A percentile compares a stretch with the other conserved stretches of the same genome.
Conservation (phyloP, 2,797 vertebrate genomes). For the Ceyx erithaca region DNA sequence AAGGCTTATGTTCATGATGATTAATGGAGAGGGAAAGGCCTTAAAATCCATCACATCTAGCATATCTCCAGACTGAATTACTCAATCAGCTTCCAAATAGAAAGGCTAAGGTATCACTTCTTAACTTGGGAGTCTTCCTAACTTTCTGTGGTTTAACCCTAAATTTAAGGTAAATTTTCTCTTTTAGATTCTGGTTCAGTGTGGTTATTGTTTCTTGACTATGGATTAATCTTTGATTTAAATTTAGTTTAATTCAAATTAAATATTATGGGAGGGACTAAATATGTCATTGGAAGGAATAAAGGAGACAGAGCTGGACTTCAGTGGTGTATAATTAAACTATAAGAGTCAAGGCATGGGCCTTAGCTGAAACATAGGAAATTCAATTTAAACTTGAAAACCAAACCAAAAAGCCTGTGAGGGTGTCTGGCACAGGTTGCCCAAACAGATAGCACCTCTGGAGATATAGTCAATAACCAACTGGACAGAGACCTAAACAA, state of each 20-base stretch:
- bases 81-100: background rate
- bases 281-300: background rate
- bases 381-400: background rate
- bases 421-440: background rate
- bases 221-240: background rate
- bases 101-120: background rate
- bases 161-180: background rate
- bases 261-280: background rate
- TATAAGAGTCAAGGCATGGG: background rate
- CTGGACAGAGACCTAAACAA: background rate
- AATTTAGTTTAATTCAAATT: background rate
- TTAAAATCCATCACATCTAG: slow-evolving; percentile 48
- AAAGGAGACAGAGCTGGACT: background rate
- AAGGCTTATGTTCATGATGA: slow-evolving; percentile 29
- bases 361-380: background rate
- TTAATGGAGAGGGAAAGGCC: slow-evolving; percentile 37
- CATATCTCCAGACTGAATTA: slow-evolving; percentile 26
- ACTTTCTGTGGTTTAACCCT: background rate
- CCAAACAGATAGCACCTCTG: background rate
- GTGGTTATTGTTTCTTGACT: background rate
- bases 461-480: background rate
- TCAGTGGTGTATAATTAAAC: background rate
- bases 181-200: background rate
- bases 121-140: background rate
- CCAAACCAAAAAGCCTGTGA: fast-evolving